These are phyloP conservation scores for Acyrthosiphon pisum DNA, from an alignment of 1,140 invertebrate genomes.

Conservation along the genomic window DNA sequence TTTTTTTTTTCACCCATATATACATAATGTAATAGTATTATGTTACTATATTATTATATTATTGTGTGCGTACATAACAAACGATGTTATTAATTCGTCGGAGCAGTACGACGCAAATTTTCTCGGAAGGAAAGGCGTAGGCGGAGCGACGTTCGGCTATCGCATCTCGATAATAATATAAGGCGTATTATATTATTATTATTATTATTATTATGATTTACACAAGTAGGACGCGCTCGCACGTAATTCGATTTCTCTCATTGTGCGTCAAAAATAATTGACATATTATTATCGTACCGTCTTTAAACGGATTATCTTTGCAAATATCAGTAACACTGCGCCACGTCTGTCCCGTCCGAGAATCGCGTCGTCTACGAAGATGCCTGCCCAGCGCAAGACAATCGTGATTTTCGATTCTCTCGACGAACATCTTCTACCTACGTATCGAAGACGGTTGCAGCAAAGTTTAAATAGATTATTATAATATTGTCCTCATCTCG, in stretches of 20 bases:
- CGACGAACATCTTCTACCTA: neutral
- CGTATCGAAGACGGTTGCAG: neutral
- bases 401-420: neutral
- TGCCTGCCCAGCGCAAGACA: neutral
- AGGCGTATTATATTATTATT: neutral
- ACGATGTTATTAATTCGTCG: neutral
- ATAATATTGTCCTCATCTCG: neutral
- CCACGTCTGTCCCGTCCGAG: neutral
- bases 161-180: neutral
- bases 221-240: neutral
- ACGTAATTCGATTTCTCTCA: neutral
- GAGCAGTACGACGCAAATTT: neutral
- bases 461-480: neutral
- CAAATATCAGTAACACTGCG: too few species aligned
- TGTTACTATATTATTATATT: neutral
- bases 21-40: neutral
- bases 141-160: neutral
- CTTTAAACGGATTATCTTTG: constrained; percentile 1
- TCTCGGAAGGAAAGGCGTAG: neutral
- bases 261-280: neutral
- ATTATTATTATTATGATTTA: neutral
- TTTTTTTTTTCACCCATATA: neutral
- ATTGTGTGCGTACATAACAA: neutral
- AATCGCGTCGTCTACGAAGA: neutral
- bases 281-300: neutral